Conservation (phyloP, 2,797 vertebrate genomes). For the Platalea minor region DNA sequence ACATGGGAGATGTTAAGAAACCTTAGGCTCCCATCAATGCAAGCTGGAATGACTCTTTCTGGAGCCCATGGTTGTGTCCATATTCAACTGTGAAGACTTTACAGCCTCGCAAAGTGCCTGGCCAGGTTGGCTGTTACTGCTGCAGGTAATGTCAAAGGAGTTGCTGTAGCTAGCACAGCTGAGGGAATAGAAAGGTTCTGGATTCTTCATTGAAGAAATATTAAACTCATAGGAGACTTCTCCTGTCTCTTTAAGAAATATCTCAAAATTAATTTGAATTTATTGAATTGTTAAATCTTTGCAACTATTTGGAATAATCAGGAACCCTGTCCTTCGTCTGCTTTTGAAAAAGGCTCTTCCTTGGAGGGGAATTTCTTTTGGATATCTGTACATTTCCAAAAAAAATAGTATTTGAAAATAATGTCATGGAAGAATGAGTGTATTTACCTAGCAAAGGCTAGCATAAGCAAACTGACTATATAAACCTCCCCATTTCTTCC, state of each 20-base stretch:
- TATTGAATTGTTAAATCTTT: neutral
- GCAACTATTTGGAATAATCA: neutral
- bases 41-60: neutral
- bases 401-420: neutral
- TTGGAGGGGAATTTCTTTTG: neutral
- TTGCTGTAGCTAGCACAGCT: neutral
- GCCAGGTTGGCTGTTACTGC: neutral
- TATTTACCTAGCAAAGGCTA: neutral
- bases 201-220: neutral
- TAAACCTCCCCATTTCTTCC: neutral
- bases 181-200: neutral
- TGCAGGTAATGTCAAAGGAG: neutral
- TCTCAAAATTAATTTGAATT: neutral
- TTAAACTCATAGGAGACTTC: neutral
- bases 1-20: neutral
- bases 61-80: neutral
- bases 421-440: neutral
- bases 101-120: neutral
- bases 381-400: neutral
- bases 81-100: neutral
- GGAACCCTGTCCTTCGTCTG: neutral
- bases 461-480: neutral
- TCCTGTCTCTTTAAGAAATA: neutral
- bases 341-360: neutral
- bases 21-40: neutral